Evolutionary conservation across 2,113 vertebrate genomes (phyloP), one percentile per base, ranked within the genome.

Genomic region (Solea senegalensis): DNA sequence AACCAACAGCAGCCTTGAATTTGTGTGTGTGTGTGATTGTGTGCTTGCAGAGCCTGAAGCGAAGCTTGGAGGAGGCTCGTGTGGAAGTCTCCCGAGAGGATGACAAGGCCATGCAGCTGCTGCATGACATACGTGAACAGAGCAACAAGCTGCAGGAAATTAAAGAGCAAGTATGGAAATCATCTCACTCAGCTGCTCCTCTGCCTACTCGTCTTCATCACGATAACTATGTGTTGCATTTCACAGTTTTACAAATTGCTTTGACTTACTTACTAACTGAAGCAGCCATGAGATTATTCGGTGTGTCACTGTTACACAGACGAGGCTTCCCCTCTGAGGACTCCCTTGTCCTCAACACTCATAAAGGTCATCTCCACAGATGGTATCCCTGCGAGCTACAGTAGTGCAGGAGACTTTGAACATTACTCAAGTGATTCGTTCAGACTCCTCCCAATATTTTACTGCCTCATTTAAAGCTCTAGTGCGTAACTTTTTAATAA

Each of bases 81-180:
- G 96, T 99, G 87, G 97, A 99, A 78, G 98, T 99, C 76, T 99
- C 98, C 86, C 96, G 96, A 93, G 98, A 99, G 91, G 98, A 99
- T 76, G 98, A 99, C 92, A 99, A 99, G 91, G 98, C 98, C 51
- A 90, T 99, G 74, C 97, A 99, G 92, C 95, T 99, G 82, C 95
- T 99, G 80, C 97, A 99, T 9, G 98, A 99, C 90, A 99, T 99
- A 89, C 94, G 97, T 65, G 97, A 99, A 78, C 98, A 99, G 90
- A 98, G 97, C 94, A 95, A 95, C 93, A 99, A 99, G 92, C 95
- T 99, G 82, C 98, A 98, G 82, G 98, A 99, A 93, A 99, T 99
- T 93, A 99, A 99, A 92, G 97, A 99, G 88, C 98, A 99, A 95
- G 98, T 99, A 94, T 64, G 83, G 79, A 49, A 59, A 76, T 71